Evolutionary conservation across 2,797 vertebrate genomes (phyloP), one percentile per base, ranked within the genome.

Genomic region (Enteromius radiatus): DNA sequence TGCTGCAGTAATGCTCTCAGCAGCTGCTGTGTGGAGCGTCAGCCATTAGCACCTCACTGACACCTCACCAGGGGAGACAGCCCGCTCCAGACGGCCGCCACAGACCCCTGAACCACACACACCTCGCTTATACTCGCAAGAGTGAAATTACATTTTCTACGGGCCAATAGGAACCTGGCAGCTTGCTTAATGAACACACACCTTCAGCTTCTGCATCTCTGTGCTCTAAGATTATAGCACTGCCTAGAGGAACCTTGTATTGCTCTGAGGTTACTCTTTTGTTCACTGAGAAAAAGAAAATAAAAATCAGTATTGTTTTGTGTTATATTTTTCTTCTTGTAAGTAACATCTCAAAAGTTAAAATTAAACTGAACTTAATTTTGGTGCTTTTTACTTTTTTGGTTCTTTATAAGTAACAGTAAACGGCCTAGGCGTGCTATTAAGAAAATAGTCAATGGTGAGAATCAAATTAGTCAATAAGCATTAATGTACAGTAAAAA

Each of bases 1-100:
- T 56, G 79, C 75, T 73, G 80, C 69, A 70, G 67, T 77, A 83
- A 92, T 93, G 92, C 89, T 90, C 86, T 64, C 90, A 92, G 92
- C 94, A 95, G 94, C 94, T 95, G 93, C 92, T 94, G 86, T 83
- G 93, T 91, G 93, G 93, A 90, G 92, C 90, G 83, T 91, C 92
- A 91, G 90, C 93, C 91, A 95, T 95, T 95, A 95, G 92, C 94
- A 93, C 93, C 92, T 95, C 90, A 85, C 91, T 92, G 92, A 93
- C 92, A 93, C 93, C 92, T 92, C 91, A 91, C 82, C 86, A 52
- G 89, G 90, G 90, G 91, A 91, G 90, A 88, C 87, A 88, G 87
- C 88, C 89, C 89, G 89, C 89, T 90, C 89, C 88, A 88, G 91
- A 91, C 91, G 91, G 71, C 68, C 3, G 4, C 21, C 64, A 41